phyloP scores from a whole-genome alignment of 2,113 vertebrate genomes.

The Picathartes gymnocephalus region DNA sequence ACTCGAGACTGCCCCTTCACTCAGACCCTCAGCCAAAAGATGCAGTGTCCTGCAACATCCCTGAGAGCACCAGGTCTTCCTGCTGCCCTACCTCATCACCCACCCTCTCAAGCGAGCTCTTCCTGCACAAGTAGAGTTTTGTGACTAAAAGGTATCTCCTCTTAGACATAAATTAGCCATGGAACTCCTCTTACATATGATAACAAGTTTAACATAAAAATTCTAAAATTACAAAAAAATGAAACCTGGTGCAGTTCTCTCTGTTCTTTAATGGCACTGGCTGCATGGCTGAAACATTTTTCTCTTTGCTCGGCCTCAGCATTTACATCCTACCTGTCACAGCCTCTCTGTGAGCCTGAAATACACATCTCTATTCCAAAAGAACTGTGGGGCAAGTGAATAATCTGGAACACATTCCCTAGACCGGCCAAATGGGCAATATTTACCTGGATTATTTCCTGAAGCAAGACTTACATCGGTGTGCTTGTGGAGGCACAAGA shows the following conservation, averaged over 20 bases:
- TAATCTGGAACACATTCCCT: background rate
- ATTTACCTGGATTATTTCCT: background rate
- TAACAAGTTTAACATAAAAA: background rate
- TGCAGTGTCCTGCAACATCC: background rate
- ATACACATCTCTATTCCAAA: rapidly evolving
- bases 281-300: background rate
- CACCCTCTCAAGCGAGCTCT: background rate
- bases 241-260: background rate
- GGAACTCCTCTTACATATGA: background rate
- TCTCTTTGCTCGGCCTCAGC: background rate
- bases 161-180: background rate
- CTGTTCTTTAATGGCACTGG: background rate
- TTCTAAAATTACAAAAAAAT: background rate
- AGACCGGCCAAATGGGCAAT: background rate
- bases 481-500: background rate
- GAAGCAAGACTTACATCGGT: background rate
- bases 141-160: background rate
- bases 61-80: background rate
- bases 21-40: background rate
- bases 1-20: background rate
- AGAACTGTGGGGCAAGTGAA: background rate
- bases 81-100: background rate
- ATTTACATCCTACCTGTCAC: background rate
- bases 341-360: background rate
- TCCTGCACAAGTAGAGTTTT: background rate